Percentiles rank a stretch among this genome's conserved stretches.
phyloP scores from a whole-genome alignment of 2,113 vertebrate genomes.

The Ptilorrhoa leucosticta region DNA sequence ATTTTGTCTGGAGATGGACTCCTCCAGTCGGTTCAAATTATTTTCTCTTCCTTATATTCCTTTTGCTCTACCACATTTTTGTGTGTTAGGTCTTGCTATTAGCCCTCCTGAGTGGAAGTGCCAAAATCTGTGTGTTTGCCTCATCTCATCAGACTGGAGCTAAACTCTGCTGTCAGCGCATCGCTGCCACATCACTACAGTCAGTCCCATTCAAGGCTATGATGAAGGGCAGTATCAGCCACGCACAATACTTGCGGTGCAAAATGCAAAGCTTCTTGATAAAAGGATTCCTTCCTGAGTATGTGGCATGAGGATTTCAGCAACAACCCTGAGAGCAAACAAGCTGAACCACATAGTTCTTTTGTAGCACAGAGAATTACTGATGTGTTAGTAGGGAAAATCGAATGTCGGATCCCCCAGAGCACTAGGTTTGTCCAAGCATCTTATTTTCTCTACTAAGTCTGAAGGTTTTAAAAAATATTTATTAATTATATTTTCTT shows the following conservation, averaged over 20 bases:
- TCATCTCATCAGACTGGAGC: neutral
- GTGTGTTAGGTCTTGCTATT: neutral
- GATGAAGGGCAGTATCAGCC: neutral
- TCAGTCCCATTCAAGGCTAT: neutral
- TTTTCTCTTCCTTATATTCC: neutral
- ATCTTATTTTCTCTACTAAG: neutral
- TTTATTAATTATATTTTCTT: neutral
- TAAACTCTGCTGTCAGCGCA: neutral
- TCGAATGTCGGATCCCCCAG: neutral
- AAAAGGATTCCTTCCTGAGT: neutral
- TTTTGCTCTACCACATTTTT: neutral
- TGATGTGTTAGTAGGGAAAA: neutral
- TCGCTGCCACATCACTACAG: accelerated
- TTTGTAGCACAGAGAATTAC: neutral
- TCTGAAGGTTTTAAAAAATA: neutral
- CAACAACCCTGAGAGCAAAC: neutral
- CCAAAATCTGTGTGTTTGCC: neutral
- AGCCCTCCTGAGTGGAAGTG: neutral
- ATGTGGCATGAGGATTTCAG: neutral
- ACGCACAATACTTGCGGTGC: accelerated
- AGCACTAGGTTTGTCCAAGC: neutral
- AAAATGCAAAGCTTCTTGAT: neutral
- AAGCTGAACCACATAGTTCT: neutral
- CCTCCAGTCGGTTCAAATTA: neutral
- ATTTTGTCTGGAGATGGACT: neutral